Conservation (phyloP, 2,113 vertebrate species). For the Amphilophus citrinellus region DNA sequence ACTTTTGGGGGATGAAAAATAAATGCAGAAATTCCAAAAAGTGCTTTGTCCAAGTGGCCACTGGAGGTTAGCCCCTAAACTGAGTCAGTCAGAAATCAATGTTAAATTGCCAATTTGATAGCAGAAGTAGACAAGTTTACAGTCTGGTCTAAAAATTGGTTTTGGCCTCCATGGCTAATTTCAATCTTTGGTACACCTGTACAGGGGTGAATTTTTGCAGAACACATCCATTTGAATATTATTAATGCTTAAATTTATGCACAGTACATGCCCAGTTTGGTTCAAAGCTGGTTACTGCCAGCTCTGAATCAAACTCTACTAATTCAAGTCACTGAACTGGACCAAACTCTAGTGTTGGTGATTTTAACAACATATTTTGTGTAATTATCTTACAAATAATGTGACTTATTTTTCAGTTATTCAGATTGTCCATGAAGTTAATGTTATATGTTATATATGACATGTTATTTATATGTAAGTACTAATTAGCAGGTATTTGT, state of each 20-base stretch:
- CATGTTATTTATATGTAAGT: too few relatives aligned
- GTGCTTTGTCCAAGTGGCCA: not conserved
- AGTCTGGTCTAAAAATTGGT: not conserved
- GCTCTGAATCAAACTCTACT: not conserved
- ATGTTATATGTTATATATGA: too few relatives aligned
- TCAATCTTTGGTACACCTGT: not conserved
- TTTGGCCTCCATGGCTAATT: not conserved
- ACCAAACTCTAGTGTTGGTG: not conserved
- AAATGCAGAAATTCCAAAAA: not conserved
- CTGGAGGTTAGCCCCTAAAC: not conserved
- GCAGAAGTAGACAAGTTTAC: not conserved
- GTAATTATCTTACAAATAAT: not conserved
- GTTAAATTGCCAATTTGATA: not conserved
- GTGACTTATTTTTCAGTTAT: not conserved
- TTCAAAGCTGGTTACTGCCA: not conserved
- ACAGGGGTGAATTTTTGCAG: not conserved
- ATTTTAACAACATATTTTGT: not conserved
- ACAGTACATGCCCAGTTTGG: too few relatives aligned
- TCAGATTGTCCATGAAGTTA: not conserved
- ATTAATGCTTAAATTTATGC: too few relatives aligned
- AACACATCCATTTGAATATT: not conserved
- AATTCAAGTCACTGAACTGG: not conserved
- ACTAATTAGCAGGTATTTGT: not conserved
- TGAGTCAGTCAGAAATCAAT: not conserved
- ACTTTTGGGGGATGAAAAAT: too few relatives aligned